A percentile compares a stretch with the other conserved stretches of the same genome.
These are phyloP conservation scores for Barypeithes pellucidus DNA, from an alignment of 2,888 invertebrate genomes.

Conservation along the genomic window DNA sequence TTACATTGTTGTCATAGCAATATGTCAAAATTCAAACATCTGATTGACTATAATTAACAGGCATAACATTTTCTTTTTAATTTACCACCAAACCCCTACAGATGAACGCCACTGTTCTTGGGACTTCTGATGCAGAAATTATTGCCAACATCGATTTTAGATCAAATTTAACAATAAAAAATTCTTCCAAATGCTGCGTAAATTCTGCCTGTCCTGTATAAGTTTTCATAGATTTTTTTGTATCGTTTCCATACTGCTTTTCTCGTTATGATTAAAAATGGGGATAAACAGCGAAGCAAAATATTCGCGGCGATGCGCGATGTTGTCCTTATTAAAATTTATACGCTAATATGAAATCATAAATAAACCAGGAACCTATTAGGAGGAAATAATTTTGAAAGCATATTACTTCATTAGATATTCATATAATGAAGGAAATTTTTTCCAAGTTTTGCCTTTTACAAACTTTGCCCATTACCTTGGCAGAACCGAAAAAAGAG, in stretches of 20 bases:
- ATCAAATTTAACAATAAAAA: too few species aligned
- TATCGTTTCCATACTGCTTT: constrained; percentile 30
- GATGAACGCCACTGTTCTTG: too few species aligned
- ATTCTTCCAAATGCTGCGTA: too few species aligned
- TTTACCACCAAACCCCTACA: too few species aligned
- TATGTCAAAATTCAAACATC: too few species aligned
- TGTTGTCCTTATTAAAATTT: constrained; percentile 43
- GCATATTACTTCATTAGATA: constrained; percentile 45
- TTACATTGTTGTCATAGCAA: too few species aligned
- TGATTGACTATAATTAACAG: too few species aligned
- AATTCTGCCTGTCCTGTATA: too few species aligned
- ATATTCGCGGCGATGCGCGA: constrained; percentile 9
- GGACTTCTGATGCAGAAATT: too few species aligned
- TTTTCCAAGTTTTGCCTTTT: constrained; percentile 34
- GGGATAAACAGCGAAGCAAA: constrained; percentile 27
- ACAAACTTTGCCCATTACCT: constrained; percentile 44
- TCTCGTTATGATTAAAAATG: constrained; percentile 38
- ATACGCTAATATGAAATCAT: constrained; percentile 43
- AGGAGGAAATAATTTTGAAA: constrained; percentile 47
- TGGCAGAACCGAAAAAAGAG: constrained; percentile 18
- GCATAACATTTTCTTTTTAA: too few species aligned
- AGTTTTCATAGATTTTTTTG: too few species aligned
- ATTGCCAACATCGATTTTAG: too few species aligned
- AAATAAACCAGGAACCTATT: constrained; percentile 47
- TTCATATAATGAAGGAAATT: constrained; percentile 46